These are phyloP conservation scores for Aplocera efformata DNA, from an alignment of 2,888 invertebrate species.

Conservation along the genomic window DNA sequence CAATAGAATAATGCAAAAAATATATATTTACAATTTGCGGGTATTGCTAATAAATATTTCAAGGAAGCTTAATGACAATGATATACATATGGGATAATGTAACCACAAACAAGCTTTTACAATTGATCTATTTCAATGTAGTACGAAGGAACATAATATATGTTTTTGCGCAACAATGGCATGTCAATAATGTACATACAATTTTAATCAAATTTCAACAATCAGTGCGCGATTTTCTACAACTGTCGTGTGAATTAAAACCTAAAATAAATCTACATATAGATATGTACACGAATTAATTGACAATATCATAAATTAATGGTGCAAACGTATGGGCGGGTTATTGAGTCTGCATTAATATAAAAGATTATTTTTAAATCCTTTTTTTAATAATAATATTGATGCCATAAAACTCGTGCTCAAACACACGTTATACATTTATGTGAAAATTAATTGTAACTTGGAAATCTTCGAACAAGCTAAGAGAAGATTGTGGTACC, in stretches of 20 bases:
- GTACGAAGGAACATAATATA: conserved; percentile 9
- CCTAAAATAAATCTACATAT: conserved; percentile 30
- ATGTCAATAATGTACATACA: no score
- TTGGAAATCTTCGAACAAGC: no score
- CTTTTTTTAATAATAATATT: no score
- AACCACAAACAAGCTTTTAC: conserved; percentile 11
- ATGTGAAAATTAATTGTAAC: no score
- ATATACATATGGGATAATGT: conserved; percentile 20
- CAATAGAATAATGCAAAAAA: conserved; percentile 53
- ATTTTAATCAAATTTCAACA: no score
- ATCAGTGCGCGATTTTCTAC: conserved; percentile 1
- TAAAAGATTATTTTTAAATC: no score
- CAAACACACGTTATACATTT: no score
- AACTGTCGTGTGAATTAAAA: conserved; percentile 32
- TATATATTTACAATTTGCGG: conserved; percentile 46
- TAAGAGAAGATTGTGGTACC: no score
- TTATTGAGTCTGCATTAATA: no score
- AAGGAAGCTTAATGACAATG: conserved; percentile 30
- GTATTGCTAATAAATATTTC: conserved; percentile 34
- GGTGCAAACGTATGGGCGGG: conserved; percentile 33
- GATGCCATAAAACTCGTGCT: no score
- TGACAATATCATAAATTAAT: conserved; percentile 39
- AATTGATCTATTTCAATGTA: conserved; percentile 6
- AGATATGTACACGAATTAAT: conserved; percentile 51
- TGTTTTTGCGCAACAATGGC: no score